These are phyloP conservation scores for Semotilus atromaculatus DNA, from an alignment of 2,797 vertebrate genomes.

Conservation along the genomic window DNA sequence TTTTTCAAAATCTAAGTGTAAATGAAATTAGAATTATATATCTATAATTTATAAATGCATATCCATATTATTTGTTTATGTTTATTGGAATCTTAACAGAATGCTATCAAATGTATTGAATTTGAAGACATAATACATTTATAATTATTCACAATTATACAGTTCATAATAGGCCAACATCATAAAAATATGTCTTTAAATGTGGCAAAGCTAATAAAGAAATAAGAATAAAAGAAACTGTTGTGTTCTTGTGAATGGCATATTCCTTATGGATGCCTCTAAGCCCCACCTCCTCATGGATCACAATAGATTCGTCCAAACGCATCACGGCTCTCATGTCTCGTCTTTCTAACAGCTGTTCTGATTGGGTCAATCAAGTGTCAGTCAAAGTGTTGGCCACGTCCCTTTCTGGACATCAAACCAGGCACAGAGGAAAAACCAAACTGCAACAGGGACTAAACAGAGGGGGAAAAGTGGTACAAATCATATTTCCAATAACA, in stretches of 20 bases:
- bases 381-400: slow-evolving; percentile 38
- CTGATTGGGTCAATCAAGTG: slow-evolving; percentile 39
- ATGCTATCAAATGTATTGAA: background rate
- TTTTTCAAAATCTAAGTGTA: background rate
- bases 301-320: slow-evolving; percentile 32
- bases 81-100: background rate
- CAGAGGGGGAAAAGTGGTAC: background rate
- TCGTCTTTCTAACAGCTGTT: background rate
- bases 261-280: background rate
- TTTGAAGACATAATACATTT: background rate
- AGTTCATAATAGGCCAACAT: background rate
- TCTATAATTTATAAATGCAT: background rate
- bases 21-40: background rate
- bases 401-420: slow-evolving; percentile 33
- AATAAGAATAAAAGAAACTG: background rate
- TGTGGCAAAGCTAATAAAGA: background rate
- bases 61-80: background rate
- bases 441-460: slow-evolving; percentile 15
- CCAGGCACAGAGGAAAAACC: slow-evolving; percentile 44
- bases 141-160: background rate
- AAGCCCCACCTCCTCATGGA: slow-evolving; percentile 11
- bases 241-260: background rate
- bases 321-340: background rate
- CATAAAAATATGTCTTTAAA: background rate
- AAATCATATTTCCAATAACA: background rate